Evolutionary conservation across 2,113 vertebrate species (phyloP), one percentile per base, ranked within the genome.

Genomic region (Callospermophilus lateralis): DNA sequence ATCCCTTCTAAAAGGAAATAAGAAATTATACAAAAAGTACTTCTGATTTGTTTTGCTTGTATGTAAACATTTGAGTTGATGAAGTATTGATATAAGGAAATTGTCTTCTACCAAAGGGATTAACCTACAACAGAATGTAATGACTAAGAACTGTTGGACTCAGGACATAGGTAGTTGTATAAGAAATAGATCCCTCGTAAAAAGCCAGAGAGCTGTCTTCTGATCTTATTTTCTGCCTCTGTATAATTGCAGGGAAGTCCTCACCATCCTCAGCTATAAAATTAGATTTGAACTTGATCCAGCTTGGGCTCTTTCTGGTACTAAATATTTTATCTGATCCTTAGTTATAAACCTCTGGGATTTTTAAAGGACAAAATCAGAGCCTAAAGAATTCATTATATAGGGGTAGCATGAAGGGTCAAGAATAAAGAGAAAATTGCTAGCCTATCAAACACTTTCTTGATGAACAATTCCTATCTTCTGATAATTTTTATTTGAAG

Each of bases 21-120:
- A 17, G 51, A 93, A 94, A 89, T 89, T 95, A 97, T 97, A 90
- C 93, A 95, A 96, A 96, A 97, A 96, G 12, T 90, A 73, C 42
- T 93, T 94, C 70, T 94, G 89, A 87, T 17, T 93, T 97, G 84
- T 77, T 97, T 97, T 96, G 90, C 37, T 93, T 97, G 13, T 91
- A 39, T 76, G 89, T 37, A 94, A 91, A 97, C 79, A 81, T 96
- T 94, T 95, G 68, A 97, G 65, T 30, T 77, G 79, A 81, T 93
- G 19, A 92, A 90, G 89, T 95, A 84, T 53, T 93, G 70, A 68
- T 83, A 67, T 45, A 96, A 96, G 70, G 51, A 94, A 93, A 93
- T 84, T 81, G 11, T 86, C 84, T 90, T 86, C 61, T 95, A 76
- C 80, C 28, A 37, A 53, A 90, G 15, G 11, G 78, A 67, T 93